These are phyloP conservation scores for Cheilinus undulatus DNA, from an alignment of 2,113 vertebrate genomes.

Conservation along the genomic window DNA sequence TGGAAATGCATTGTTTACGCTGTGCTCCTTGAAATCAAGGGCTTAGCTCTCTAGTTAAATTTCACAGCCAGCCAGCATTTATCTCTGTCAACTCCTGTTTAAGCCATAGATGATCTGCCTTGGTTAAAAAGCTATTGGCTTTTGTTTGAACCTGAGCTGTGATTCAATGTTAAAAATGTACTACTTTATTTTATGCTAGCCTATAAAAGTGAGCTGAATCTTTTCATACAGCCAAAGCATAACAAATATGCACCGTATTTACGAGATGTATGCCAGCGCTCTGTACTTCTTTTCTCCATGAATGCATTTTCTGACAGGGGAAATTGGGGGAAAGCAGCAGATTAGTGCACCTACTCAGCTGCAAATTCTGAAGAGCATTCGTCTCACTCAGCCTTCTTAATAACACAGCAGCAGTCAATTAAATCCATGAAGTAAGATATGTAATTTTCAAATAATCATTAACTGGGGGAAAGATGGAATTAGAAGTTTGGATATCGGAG, in stretches of 20 bases:
- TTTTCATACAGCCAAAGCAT: slow-evolving; percentile 21
- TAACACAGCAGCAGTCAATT: slow-evolving; percentile 73
- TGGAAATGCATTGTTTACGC: slow-evolving; percentile 62
- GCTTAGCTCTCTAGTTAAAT: slow-evolving; percentile 65
- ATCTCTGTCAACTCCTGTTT: slow-evolving; percentile 66
- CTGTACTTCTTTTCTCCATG: slow-evolving; percentile 33
- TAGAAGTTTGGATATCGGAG: slow-evolving; percentile 37
- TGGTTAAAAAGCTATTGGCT: slow-evolving; percentile 50
- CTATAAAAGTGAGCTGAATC: slow-evolving; percentile 33
- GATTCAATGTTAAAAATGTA: slow-evolving; percentile 35
- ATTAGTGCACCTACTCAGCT: slow-evolving; percentile 55
- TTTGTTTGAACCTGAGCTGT: slow-evolving; percentile 49
- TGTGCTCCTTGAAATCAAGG: slow-evolving; percentile 64
- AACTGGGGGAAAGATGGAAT: slow-evolving; percentile 45
- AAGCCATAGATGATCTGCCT: slow-evolving; percentile 52
- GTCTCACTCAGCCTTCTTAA: slow-evolving; percentile 53
- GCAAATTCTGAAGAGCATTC: slow-evolving; percentile 46
- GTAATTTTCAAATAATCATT: slow-evolving; percentile 70
- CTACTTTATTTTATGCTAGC: slow-evolving; percentile 27
- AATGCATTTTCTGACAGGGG: slow-evolving; percentile 43
- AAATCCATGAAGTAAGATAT: slow-evolving; percentile 64
- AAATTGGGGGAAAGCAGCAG: slow-evolving; percentile 50
- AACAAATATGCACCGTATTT: slow-evolving; percentile 51
- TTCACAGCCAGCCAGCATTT: slow-evolving; percentile 68
- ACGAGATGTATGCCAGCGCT: slow-evolving; percentile 22